A percentile compares a stretch with the other conserved stretches of the same genome.
These are phyloP conservation scores for Nipponia nippon DNA, from an alignment of 2,113 vertebrate species.

Conservation along the genomic window DNA sequence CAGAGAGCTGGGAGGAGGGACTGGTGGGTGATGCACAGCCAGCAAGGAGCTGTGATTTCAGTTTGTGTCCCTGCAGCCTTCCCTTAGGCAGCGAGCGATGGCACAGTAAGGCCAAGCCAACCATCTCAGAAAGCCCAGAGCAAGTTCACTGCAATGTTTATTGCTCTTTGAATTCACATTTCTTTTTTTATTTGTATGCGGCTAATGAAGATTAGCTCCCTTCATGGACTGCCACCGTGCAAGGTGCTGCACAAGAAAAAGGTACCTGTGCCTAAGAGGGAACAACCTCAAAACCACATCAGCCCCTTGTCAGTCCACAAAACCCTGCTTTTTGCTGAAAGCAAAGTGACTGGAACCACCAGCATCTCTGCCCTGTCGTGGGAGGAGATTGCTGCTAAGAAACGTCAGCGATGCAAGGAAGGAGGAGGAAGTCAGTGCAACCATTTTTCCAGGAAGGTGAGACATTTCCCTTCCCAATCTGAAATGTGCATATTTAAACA, in stretches of 20 bases:
- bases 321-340: neutral
- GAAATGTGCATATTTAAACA: neutral
- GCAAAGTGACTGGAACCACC: neutral
- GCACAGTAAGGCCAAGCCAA: neutral
- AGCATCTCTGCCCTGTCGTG: neutral
- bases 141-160: neutral
- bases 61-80: neutral
- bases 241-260: neutral
- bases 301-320: neutral
- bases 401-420: neutral
- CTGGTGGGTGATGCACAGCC: neutral
- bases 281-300: neutral
- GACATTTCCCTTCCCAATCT: neutral
- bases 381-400: neutral
- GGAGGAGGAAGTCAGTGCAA: neutral
- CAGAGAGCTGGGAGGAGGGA: neutral
- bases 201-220: neutral
- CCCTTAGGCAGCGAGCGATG: rapidly evolving
- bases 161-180: neutral
- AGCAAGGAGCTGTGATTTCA: neutral
- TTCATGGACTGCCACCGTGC: rapidly evolving
- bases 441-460: neutral
- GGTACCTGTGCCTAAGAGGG: neutral
- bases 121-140: neutral
- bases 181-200: neutral